Conservation (phyloP, 2,888 invertebrate genomes). For the Zhuqinia jingwanae region DNA sequence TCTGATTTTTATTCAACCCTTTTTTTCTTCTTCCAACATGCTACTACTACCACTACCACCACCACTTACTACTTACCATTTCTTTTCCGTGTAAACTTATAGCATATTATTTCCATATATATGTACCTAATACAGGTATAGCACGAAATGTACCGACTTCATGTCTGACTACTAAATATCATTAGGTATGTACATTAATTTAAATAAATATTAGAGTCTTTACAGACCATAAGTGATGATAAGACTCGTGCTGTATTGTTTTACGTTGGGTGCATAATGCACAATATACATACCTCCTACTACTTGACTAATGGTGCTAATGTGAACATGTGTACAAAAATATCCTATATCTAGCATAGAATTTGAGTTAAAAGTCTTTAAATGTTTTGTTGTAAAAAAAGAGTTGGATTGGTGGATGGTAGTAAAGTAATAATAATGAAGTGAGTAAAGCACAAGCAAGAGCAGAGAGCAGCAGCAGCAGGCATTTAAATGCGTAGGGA, state of each 20-base stretch:
- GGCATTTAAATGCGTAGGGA: neutral
- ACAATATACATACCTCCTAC: neutral
- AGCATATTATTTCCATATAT: too few species aligned
- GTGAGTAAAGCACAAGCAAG: constrained; percentile 35
- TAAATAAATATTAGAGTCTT: constrained; percentile 54
- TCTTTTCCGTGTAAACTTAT: constrained; percentile 44
- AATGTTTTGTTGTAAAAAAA: constrained; percentile 33
- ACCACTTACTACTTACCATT: neutral
- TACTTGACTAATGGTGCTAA: neutral
- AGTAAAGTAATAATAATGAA: constrained; percentile 44
- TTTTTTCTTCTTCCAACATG: constrained; percentile 25
- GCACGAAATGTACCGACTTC: neutral
- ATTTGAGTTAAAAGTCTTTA: constrained; percentile 2
- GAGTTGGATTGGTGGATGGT: constrained; percentile 34
- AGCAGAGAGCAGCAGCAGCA: too few species aligned
- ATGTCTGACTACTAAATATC: constrained; percentile 15
- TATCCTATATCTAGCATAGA: neutral
- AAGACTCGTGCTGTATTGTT: neutral
- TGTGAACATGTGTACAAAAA: constrained; percentile 19
- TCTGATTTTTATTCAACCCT: constrained; percentile 24
- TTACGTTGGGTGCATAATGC: neutral
- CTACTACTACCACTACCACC: too few species aligned
- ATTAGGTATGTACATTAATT: constrained; percentile 68
- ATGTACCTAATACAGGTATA: too few species aligned
- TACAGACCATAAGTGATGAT: constrained; percentile 16